Percentiles rank a stretch among this genome's conserved stretches.
These are phyloP conservation scores for Danio kyathit DNA, from an alignment of 2,797 vertebrate species.

Conservation along the genomic window DNA sequence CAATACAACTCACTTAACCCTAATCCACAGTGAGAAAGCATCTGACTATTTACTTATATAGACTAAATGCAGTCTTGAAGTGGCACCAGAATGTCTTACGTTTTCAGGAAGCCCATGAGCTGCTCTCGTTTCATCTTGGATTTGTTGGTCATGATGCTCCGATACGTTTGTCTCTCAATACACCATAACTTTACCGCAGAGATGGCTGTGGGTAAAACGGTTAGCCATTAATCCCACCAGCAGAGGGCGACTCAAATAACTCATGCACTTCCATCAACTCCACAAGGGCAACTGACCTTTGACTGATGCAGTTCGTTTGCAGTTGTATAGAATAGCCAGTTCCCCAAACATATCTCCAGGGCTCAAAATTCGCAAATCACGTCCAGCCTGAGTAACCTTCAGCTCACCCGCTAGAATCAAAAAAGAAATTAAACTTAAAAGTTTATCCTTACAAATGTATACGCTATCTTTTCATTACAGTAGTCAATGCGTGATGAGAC, in stretches of 20 bases:
- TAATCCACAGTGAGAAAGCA: not conserved
- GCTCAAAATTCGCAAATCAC: constrained; percentile 73
- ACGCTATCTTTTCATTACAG: too few species aligned
- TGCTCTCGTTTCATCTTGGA: constrained; percentile 81
- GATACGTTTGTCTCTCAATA: constrained; percentile 84
- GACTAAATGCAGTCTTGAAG: not conserved
- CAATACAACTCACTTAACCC: not conserved
- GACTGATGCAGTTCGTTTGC: constrained; percentile 84
- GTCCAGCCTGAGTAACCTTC: constrained; percentile 76
- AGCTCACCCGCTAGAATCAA: constrained; percentile 78
- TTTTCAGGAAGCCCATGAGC: constrained; percentile 81
- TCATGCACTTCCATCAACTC: not conserved
- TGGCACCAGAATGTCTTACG: constrained; percentile 67
- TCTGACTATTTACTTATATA: not conserved
- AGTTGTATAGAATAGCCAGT: constrained; percentile 86
- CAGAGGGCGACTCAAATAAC: not conserved
- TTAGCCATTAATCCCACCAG: not conserved
- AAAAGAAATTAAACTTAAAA: not conserved
- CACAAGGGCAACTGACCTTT: constrained; percentile 70
- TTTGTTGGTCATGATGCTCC: constrained; percentile 82
- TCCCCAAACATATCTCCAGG: constrained; percentile 85
- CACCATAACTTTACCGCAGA: constrained; percentile 80
- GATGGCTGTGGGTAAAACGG: constrained; percentile 70
- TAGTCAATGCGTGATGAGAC: too few species aligned
- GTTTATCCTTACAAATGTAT: not conserved